These are phyloP conservation scores for Agriotes lineatus DNA, from an alignment of 2,888 invertebrate genomes.

Conservation along the genomic window DNA sequence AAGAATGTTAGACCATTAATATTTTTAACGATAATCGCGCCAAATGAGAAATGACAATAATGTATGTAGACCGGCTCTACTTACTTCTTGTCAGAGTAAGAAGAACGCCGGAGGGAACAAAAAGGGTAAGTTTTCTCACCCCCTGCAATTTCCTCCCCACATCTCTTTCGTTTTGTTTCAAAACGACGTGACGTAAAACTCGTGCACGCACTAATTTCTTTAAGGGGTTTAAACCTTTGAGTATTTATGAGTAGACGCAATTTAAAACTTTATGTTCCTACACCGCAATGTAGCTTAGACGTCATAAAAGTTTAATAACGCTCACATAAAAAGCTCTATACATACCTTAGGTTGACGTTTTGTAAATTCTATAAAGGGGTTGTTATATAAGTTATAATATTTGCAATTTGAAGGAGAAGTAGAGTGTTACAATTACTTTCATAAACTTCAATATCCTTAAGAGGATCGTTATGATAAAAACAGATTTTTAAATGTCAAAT, in stretches of 20 bases:
- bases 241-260: constrained; percentile 60
- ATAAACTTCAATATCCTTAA: no score
- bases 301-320: constrained; percentile 18
- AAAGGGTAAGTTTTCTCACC: constrained; percentile 50
- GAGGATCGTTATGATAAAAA: no score
- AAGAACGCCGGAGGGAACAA: constrained; percentile 52
- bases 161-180: constrained; percentile 64
- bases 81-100: constrained; percentile 50
- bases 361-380: no score
- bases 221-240: constrained; percentile 60
- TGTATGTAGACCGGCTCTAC: constrained; percentile 63
- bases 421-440: no score
- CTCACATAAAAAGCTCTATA: neutral
- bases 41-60: constrained; percentile 66
- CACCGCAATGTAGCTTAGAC: constrained; percentile 1
- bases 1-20: constrained; percentile 64
- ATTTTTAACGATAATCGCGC: constrained; percentile 67
- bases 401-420: no score
- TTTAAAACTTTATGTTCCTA: constrained; percentile 54
- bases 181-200: constrained; percentile 60
- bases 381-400: no score
- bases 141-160: constrained; percentile 53
- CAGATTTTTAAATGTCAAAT: no score
- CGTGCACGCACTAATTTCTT: constrained; percentile 64
- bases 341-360: no score